These are phyloP conservation scores for Prenolepis imparis DNA, from an alignment of 2,888 invertebrate genomes.

Conservation along the genomic window DNA sequence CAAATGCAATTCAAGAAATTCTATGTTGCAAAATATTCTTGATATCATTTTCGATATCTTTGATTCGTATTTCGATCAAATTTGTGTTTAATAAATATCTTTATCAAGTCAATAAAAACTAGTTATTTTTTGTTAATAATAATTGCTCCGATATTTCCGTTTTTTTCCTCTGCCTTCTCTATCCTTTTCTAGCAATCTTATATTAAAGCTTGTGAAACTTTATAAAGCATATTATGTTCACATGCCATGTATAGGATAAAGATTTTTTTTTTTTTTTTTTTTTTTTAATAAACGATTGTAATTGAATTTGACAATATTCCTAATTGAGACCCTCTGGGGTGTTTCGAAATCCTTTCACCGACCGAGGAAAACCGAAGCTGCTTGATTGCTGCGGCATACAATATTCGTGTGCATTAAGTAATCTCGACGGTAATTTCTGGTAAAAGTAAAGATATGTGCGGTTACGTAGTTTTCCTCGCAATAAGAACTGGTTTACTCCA, in stretches of 20 bases:
- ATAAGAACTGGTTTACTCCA: conserved; percentile 70
- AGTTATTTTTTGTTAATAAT: conserved; percentile 61
- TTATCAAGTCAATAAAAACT: conserved; percentile 73
- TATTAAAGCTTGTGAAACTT: not conserved
- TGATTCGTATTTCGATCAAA: conserved; percentile 35
- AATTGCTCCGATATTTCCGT: conserved; percentile 22
- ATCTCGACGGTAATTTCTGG: conserved; percentile 53
- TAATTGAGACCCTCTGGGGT: not conserved
- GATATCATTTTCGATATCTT: not conserved
- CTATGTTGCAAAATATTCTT: not conserved
- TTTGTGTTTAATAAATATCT: conserved; percentile 68
- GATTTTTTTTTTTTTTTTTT: not conserved
- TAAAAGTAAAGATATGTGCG: conserved; percentile 63
- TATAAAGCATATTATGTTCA: not conserved
- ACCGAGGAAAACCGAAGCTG: not conserved
- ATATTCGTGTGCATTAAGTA: conserved; percentile 29
- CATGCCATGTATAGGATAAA: not conserved
- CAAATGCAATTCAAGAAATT: not conserved
- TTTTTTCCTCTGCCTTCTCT: not conserved
- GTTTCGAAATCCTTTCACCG: not conserved
- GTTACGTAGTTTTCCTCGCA: conserved; percentile 57
- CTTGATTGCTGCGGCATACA: conserved; percentile 18
- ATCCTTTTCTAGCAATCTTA: not conserved
- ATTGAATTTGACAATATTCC: not conserved
- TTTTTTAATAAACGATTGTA: not conserved